These are phyloP conservation scores for Plebejus melissa DNA, from an alignment of 2,888 invertebrate genomes.

Conservation along the genomic window DNA sequence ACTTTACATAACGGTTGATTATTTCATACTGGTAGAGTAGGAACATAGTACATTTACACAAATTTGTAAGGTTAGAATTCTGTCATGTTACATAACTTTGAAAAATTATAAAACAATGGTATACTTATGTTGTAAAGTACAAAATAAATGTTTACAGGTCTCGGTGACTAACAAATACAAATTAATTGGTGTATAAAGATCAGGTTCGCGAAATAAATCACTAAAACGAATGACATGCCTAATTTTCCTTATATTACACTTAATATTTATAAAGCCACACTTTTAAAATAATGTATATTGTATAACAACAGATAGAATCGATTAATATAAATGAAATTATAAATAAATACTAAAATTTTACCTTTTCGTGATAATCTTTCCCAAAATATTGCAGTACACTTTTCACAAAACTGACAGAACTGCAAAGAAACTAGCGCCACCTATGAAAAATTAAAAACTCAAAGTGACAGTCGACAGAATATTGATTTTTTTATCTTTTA, in stretches of 20 bases:
- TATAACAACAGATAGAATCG: background rate
- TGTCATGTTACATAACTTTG: conserved; percentile 25
- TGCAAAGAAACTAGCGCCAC: conserved; percentile 8
- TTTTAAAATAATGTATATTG: background rate
- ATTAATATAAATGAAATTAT: background rate
- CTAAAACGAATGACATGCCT: conserved; percentile 14
- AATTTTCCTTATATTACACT: background rate
- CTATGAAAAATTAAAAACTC: background rate
- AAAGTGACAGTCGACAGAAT: background rate
- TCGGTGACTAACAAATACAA: background rate
- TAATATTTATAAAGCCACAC: background rate
- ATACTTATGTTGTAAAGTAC: background rate
- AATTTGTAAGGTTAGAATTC: conserved; percentile 23
- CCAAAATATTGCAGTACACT: background rate
- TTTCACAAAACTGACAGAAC: conserved; percentile 1
- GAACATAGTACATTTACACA: background rate
- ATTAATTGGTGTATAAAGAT: background rate
- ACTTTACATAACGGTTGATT: background rate
- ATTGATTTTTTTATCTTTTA: background rate
- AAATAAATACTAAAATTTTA: background rate
- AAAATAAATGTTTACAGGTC: background rate
- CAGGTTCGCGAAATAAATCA: background rate
- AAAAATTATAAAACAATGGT: background rate
- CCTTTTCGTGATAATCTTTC: conserved; percentile 11
- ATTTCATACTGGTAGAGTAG: background rate